Conservation (phyloP, 1,140 invertebrate genomes). For the Monochamus saltuarius region DNA sequence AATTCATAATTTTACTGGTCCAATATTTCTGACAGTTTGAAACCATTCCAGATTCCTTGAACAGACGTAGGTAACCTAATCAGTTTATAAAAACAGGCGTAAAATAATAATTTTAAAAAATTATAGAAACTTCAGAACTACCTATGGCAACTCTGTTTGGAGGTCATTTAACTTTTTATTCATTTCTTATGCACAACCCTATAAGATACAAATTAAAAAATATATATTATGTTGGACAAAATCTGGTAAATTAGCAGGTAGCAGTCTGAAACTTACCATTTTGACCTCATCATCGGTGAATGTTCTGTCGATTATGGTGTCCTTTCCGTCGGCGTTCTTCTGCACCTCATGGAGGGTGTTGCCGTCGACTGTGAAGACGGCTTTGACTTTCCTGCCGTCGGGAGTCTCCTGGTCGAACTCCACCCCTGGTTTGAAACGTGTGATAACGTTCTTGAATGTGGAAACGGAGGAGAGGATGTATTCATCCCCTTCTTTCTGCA, state of each 20-base stretch:
- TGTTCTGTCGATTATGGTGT: conserved; percentile 66
- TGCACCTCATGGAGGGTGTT: conserved; percentile 72
- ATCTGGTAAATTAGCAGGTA: neutral
- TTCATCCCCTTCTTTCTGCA: conserved; percentile 63
- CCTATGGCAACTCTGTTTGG: too few species aligned
- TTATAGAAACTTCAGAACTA: too few species aligned
- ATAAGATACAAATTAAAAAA: too few species aligned
- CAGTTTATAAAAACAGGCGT: too few species aligned
- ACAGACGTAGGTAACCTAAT: too few species aligned
- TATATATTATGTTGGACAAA: too few species aligned
- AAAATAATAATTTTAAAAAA: too few species aligned
- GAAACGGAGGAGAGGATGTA: conserved; percentile 77
- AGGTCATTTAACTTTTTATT: too few species aligned
- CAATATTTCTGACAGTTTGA: too few species aligned
- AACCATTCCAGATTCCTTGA: too few species aligned
- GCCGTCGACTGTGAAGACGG: conserved; percentile 63
- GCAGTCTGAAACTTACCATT: conserved; percentile 54
- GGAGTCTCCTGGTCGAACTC: conserved; percentile 85
- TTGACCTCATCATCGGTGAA: conserved; percentile 71
- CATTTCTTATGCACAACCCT: too few species aligned
- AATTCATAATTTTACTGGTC: too few species aligned
- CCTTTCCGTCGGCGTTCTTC: conserved; percentile 66
- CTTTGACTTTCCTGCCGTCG: conserved; percentile 82
- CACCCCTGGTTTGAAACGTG: conserved; percentile 77
- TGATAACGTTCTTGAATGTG: conserved; percentile 78